Conservation (phyloP, 2,797 vertebrate species). For the Propithecus deckenii region DNA sequence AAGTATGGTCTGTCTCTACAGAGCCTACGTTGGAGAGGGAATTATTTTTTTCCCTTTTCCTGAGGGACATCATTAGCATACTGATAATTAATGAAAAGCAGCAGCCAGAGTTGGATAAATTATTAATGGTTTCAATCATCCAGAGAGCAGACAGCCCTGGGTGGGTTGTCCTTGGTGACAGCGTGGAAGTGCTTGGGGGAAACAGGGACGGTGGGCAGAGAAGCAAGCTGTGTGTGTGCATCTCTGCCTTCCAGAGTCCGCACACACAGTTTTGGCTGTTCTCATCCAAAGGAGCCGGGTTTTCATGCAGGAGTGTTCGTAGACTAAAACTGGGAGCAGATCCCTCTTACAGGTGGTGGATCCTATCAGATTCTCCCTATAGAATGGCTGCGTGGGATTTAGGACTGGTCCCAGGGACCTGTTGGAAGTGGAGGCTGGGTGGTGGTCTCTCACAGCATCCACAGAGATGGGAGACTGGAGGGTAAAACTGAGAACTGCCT, state of each 20-base stretch:
- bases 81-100: constrained; percentile 67
- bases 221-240: background rate
- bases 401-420: background rate
- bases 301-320: background rate
- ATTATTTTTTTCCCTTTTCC: constrained; percentile 42
- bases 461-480: background rate
- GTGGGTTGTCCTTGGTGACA: constrained; percentile 37
- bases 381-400: background rate
- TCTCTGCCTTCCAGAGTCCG: background rate
- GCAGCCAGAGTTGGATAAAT: constrained; percentile 63
- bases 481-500: background rate
- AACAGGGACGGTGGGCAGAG: background rate
- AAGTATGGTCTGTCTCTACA: constrained; percentile 29
- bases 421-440: background rate
- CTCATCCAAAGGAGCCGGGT: background rate
- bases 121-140: constrained; percentile 72
- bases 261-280: background rate
- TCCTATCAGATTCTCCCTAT: background rate
- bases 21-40: background rate
- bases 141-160: constrained; percentile 46
- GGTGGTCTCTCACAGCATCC: background rate
- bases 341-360: background rate
- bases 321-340: background rate
- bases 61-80: constrained; percentile 58
- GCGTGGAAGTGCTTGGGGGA: background rate